A percentile compares a stretch with the other conserved stretches of the same genome.
Conservation (phyloP, 2,113 vertebrate species). For the Eptatretus burgeri region DNA sequence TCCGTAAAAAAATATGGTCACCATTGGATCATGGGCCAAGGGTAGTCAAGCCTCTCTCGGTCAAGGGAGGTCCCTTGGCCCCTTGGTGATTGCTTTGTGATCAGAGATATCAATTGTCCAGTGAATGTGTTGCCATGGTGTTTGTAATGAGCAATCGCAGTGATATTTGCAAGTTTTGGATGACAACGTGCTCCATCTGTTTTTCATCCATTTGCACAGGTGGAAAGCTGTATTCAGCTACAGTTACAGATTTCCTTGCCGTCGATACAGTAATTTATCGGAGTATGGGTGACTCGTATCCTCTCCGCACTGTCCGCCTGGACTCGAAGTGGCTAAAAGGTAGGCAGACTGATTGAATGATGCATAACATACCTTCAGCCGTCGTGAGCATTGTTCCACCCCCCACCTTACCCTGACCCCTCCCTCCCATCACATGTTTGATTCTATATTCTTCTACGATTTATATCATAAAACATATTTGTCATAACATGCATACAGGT, state of each 20-base stretch:
- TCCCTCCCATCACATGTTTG: background rate
- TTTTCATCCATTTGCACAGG: conserved; percentile 17
- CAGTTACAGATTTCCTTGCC: conserved; percentile 56
- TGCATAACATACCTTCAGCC: background rate
- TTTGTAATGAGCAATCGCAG: too few relatives aligned
- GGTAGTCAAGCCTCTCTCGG: too few relatives aligned
- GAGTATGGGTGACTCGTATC: conserved; percentile 37
- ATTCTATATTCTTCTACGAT: background rate
- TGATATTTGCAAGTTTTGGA: background rate
- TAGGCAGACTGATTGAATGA: conserved; percentile 12
- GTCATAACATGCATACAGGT: background rate
- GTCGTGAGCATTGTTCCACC: background rate
- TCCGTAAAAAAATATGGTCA: too few relatives aligned
- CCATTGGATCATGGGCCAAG: too few relatives aligned
- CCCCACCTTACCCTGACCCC: background rate
- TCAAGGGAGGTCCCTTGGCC: too few relatives aligned
- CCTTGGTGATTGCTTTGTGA: too few relatives aligned
- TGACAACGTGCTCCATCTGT: background rate
- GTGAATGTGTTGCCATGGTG: too few relatives aligned
- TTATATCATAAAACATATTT: background rate
- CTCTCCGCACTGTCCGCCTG: conserved; percentile 54
- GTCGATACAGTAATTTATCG: conserved; percentile 60
- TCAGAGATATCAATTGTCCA: too few relatives aligned
- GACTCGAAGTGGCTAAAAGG: conserved; percentile 82
- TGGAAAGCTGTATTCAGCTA: conserved; percentile 57